Evolutionary conservation across 2,888 invertebrate species (phyloP), one percentile per base, ranked within the genome.

Genomic region (Andrena marginata): DNA sequence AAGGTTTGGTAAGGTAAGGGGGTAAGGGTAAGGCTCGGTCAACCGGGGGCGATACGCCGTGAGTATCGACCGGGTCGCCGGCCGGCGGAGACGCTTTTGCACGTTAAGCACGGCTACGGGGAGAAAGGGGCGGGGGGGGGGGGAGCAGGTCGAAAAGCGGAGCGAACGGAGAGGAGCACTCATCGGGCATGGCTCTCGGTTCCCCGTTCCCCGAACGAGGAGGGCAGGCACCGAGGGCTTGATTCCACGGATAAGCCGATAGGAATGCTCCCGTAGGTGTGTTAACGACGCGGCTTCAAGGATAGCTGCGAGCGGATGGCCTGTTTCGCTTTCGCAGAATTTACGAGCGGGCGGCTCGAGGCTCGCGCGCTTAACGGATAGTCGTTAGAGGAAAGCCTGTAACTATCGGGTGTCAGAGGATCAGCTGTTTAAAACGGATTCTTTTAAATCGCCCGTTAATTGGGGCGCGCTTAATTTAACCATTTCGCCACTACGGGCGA

Each of bases 21-120:
- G 69, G 76, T 80, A 84, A 87, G 83, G 86, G 87, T 86, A 81
- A 86, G 87, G 90, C 82, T 87, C 87, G 90, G 89, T 88, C 87
- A 87, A 75, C 86, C 82, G 82, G 80, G 89, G 80, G 86, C 82
- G 89, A 86, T 87, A 86, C 84, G 85, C 87, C 76, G 67, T 67
- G 87, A 83, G 84, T 90, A 90, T 90, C 90, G 90, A 90, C 89
- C 90, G 89, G 83, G 81, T 84, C 86, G 85, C 80, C 86, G 70
- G 84, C 78, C 77, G 79, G 72, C 71, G 62, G 82, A 83, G 88
- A 87, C 80, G 86, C 86, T 88, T 88, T 83, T 82, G 75, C 85
- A 86, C 87, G 81, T 88, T 80, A 74, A 88, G 73, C 80, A 78
- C 76, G 76, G 60, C 64, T 69, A 62, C 65, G 23, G 68, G 60